Base-by-base conservation (phyloP, 2,113 vertebrate species). In the Rhynchopsitta pachyrhyncha region DNA sequence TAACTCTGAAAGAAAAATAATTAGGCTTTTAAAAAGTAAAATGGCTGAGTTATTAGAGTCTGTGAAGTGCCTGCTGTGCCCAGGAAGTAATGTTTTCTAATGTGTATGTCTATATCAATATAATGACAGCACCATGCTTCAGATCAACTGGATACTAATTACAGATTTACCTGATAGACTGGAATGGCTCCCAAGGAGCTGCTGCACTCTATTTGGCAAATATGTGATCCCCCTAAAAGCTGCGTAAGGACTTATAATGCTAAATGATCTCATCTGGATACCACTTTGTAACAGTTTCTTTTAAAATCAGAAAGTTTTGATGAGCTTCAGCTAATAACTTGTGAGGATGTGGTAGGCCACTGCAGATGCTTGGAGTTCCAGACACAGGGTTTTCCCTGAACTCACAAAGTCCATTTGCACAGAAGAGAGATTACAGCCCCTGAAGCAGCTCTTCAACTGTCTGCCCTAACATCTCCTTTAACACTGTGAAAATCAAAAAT, bases 141-240 rank as follows among this genome's bases (percentile, higher is more conserved):
- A 90, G 73, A 96, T 82, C 93, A 81, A 94, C 93, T 94, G 92
- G 77, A 46, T 96, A 66, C 93, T 94, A 96, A 96, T 95, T 97
- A 92, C 90, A 93, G 92, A 95, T 94, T 93, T 91, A 96, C 90
- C 93, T 96, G 92, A 84, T 52, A 88, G 88, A 35, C 76, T 88
- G 80, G 50, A 95, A 96, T 86, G 93, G 64, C 86, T 96, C 95
- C 93, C 90, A 66, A 66, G 95, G 88, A 94, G 73, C 86, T 88
- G 73, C 3, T 95, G 88, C 90, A 75, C 77, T 90, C 93, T 92
- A 41, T 84, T 96, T 92, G 81, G 82, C 88, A 81, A 83, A 41
- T 81, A 74, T 92, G 53, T 63, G 73, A 88, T 90, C 67, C 82
- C 81, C 27, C 71, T 81, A 78, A 93, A 96, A 92, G 66, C 92